phyloP scores from a whole-genome alignment of 2,888 invertebrate species.

The Torymus texanus region DNA sequence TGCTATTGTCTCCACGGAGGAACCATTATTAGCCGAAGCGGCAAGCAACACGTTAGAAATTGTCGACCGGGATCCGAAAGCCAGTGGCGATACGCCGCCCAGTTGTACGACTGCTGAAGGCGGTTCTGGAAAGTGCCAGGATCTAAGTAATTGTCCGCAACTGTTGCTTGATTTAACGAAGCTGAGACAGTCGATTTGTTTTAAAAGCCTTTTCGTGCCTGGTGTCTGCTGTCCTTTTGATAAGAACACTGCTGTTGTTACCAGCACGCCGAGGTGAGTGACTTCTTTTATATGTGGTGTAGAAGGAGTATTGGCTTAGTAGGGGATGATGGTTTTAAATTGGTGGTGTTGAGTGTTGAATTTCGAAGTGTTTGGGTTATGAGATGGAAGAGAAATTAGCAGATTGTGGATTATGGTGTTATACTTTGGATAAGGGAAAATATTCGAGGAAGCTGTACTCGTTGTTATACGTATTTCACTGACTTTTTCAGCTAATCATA shows the following conservation, averaged over 20 bases:
- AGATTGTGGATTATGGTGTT: too few species aligned
- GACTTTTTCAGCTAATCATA: too few species aligned
- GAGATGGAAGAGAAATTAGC: too few species aligned
- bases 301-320: too few species aligned
- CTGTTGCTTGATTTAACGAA: conserved; percentile 87
- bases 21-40: conserved; percentile 22
- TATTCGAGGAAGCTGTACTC: too few species aligned
- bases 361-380: too few species aligned
- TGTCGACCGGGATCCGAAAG: conserved; percentile 47
- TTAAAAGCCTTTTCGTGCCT: conserved; percentile 92
- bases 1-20: background rate
- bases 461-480: too few species aligned
- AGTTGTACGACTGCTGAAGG: conserved; percentile 89
- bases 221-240: conserved; percentile 91
- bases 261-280: conserved; percentile 62
- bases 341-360: too few species aligned
- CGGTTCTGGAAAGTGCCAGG: conserved; percentile 87
- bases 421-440: too few species aligned
- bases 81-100: conserved; percentile 62
- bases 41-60: conserved; percentile 31
- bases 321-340: too few species aligned
- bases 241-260: conserved; percentile 43
- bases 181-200: conserved; percentile 90
- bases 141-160: conserved; percentile 91
- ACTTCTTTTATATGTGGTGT: too few species aligned